Conservation (phyloP, 2,888 invertebrate species). For the Rotaria socialis region DNA sequence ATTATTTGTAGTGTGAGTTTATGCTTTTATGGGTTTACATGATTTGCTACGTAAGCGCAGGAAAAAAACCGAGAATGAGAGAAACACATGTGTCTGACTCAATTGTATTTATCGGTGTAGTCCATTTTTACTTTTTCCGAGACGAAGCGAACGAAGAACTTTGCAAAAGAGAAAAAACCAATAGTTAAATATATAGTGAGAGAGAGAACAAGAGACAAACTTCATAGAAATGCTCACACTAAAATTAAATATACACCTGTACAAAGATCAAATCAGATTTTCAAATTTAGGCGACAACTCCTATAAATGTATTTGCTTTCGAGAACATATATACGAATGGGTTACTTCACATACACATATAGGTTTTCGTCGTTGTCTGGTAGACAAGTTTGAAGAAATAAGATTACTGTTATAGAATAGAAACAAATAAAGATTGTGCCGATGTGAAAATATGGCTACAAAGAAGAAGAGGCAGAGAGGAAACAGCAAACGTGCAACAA, state of each 20-base stretch:
- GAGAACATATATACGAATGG: background rate
- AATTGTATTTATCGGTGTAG: background rate
- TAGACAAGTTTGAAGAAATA: background rate
- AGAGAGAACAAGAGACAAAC: background rate
- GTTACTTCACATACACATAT: background rate
- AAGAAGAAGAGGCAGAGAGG: background rate
- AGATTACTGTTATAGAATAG: slow-evolving; percentile 28
- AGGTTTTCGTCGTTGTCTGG: background rate
- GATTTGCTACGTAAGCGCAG: slow-evolving; percentile 18
- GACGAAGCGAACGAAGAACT: background rate
- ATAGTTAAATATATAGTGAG: background rate
- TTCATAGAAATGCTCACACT: slow-evolving; percentile 1
- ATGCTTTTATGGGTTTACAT: slow-evolving; percentile 11
- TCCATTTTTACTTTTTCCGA: background rate
- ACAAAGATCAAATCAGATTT: slow-evolving; percentile 16
- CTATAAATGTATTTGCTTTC: background rate
- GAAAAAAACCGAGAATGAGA: background rate
- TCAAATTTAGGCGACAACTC: background rate
- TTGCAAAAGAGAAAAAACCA: background rate
- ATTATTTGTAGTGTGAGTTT: slow-evolving; percentile 22
- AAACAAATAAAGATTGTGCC: slow-evolving; percentile 15
- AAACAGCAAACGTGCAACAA: background rate
- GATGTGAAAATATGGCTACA: slow-evolving; percentile 24
- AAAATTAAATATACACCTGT: slow-evolving; percentile 26
- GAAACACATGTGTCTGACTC: slow-evolving; percentile 5